A percentile compares a stretch with the other conserved stretches of the same genome.
These are phyloP conservation scores for Tetrapedia diversipes DNA, from an alignment of 2,888 invertebrate species.

Conservation along the genomic window DNA sequence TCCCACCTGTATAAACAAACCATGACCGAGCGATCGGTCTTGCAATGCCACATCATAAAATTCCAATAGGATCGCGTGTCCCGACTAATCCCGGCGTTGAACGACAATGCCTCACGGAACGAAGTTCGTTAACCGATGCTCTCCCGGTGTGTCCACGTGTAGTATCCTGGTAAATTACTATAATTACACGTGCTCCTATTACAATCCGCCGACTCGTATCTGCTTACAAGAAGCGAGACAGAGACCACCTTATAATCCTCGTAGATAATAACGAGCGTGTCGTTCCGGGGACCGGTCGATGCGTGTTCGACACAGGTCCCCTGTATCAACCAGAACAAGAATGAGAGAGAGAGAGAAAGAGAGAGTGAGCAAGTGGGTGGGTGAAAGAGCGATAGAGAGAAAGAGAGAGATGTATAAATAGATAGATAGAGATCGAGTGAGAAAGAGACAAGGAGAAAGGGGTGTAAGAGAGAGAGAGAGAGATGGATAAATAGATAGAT, in stretches of 20 bases:
- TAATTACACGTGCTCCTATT: constrained; percentile 56
- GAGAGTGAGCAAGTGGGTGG: too few species aligned
- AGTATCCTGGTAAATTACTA: constrained; percentile 44
- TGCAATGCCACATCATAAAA: not conserved
- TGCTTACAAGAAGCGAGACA: constrained; percentile 27
- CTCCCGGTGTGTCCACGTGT: constrained; percentile 21
- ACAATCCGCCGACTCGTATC: constrained; percentile 43
- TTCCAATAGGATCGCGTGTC: constrained; percentile 1
- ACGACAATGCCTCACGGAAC: constrained; percentile 33
- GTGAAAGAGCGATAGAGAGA: constrained; percentile 15
- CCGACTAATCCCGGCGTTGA: not conserved
- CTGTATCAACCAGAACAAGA: constrained; percentile 33
- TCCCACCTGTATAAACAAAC: too few species aligned
- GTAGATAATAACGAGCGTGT: constrained; percentile 59
- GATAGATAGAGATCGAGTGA: too few species aligned
- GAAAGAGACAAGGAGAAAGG: too few species aligned
- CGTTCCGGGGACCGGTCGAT: constrained; percentile 42
- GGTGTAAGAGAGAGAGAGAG: too few species aligned
- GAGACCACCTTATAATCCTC: constrained; percentile 28
- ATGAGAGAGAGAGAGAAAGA: constrained; percentile 7
- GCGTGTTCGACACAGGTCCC: constrained; percentile 45
- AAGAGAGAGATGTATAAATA: constrained; percentile 7
- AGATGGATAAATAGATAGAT: too few species aligned
- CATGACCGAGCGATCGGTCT: not conserved
- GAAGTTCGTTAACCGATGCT: constrained; percentile 25